Conservation (phyloP, 1,140 invertebrate genomes). For the Colletes gigas region DNA sequence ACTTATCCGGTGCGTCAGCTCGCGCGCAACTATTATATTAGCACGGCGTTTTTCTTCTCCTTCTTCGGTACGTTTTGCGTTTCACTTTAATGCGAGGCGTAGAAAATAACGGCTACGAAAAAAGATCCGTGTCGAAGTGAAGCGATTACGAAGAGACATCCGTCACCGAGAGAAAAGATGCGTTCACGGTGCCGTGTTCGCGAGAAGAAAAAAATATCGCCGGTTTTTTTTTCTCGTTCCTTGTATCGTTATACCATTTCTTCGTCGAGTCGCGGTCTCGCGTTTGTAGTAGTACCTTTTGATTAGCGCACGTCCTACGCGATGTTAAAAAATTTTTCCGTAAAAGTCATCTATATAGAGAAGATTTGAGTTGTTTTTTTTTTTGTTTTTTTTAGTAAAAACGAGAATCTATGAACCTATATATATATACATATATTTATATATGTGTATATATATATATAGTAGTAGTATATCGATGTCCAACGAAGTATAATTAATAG, state of each 20-base stretch:
- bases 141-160: slow-evolving; percentile 15
- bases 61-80: not conserved
- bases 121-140: slow-evolving; percentile 2
- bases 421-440: not conserved
- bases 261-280: not conserved
- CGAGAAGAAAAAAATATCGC: slow-evolving; percentile 15
- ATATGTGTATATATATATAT: not conserved
- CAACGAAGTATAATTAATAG: slow-evolving; percentile 42
- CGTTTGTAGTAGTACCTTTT: slow-evolving; percentile 11
- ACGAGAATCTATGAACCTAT: slow-evolving; percentile 36
- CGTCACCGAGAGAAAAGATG: slow-evolving; percentile 5
- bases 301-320: slow-evolving; percentile 17
- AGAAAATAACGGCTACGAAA: slow-evolving; percentile 13
- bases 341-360: slow-evolving; percentile 31
- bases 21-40: not conserved
- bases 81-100: slow-evolving; percentile 25
- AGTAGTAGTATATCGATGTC: slow-evolving; percentile 32
- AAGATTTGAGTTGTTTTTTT: slow-evolving; percentile 1
- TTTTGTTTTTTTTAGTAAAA: slow-evolving; percentile 38
- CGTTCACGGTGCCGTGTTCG: not conserved
- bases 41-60: no score
- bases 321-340: slow-evolving; percentile 38
- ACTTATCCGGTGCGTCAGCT: slow-evolving; percentile 31
- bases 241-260: not conserved
- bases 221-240: not conserved